Conservation (phyloP, 2,888 invertebrate genomes). For the Periphyllus acericola region DNA sequence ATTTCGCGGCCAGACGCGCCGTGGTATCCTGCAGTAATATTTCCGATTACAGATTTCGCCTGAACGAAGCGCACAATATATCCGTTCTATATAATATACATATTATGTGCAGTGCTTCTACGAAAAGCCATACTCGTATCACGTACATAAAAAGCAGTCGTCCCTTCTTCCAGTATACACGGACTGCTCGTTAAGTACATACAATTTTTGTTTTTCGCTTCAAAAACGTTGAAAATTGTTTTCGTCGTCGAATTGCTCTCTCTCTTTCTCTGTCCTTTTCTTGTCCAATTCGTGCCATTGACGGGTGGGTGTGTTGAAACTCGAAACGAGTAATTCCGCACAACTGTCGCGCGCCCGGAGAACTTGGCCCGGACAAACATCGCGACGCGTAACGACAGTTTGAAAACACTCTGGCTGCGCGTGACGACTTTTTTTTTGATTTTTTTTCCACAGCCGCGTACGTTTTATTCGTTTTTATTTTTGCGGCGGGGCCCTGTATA, state of each 20-base stretch:
- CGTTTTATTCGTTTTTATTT: background rate
- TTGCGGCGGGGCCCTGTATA: background rate
- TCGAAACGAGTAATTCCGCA: constrained; percentile 11
- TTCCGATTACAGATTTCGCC: no score
- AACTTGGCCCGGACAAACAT: background rate
- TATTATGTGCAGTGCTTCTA: no score
- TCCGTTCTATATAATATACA: no score
- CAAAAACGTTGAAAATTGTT: background rate
- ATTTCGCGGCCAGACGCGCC: no score
- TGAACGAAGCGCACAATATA: no score
- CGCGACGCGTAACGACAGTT: constrained; percentile 43
- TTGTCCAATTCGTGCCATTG: background rate
- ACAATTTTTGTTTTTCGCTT: background rate
- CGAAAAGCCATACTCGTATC: no score
- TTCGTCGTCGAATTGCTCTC: background rate
- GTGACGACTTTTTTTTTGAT: constrained; percentile 9
- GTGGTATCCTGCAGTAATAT: no score
- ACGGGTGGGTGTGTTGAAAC: constrained; percentile 5
- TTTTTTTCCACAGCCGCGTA: background rate
- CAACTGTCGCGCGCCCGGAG: background rate
- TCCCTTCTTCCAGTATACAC: no score
- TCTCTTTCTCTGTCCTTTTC: background rate
- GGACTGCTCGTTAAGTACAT: no score
- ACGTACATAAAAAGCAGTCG: no score
- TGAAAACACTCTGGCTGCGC: constrained; percentile 26